These are phyloP conservation scores for Microtus montanus DNA, from an alignment of 2,113 vertebrate genomes.

Conservation along the genomic window DNA sequence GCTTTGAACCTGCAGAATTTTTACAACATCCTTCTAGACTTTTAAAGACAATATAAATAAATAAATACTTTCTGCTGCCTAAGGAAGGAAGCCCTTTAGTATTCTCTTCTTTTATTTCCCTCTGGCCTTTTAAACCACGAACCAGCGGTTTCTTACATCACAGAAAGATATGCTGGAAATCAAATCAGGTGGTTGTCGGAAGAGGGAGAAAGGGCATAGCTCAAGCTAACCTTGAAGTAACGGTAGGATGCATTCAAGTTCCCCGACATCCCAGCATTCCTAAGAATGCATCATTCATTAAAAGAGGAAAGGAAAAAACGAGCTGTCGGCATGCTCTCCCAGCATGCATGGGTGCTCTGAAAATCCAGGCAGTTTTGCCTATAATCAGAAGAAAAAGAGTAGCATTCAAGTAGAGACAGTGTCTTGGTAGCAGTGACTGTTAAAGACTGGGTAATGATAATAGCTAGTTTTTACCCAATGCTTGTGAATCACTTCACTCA, in stretches of 20 bases:
- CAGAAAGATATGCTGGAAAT: constrained; percentile 8
- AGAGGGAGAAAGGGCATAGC: constrained; percentile 33
- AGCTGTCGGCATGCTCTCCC: not conserved
- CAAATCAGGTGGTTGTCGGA: constrained; percentile 15
- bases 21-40: constrained; percentile 50
- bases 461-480: constrained; percentile 32
- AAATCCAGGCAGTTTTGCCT: not conserved
- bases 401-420: not conserved
- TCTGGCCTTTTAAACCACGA: constrained; percentile 35
- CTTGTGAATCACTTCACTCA: not conserved
- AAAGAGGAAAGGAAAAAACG: not conserved
- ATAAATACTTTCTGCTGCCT: constrained; percentile 12
- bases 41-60: constrained; percentile 28
- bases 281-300: not conserved
- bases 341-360: not conserved
- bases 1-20: constrained; percentile 40
- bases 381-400: not conserved
- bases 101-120: not conserved
- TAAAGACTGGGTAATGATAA: not conserved
- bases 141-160: constrained; percentile 39
- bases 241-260: not conserved
- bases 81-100: not conserved
- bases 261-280: not conserved
- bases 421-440: not conserved
- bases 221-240: not conserved